Evolutionary conservation across 2,888 invertebrate genomes (phyloP), one percentile per base, ranked within the genome.

Genomic region (Ophioninae sp.): DNA sequence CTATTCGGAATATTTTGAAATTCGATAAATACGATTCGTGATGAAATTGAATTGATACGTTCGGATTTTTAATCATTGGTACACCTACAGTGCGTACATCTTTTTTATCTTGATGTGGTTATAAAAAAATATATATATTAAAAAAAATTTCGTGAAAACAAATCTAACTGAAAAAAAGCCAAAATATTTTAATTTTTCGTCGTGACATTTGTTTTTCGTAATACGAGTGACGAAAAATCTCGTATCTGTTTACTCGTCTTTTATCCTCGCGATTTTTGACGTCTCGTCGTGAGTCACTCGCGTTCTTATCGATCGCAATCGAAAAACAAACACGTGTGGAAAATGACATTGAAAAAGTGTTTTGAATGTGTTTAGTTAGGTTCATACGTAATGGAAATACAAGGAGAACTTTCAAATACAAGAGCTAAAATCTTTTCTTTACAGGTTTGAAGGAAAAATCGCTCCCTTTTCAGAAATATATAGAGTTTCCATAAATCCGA

Each of bases 401-500:
- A 13, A 51, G 51, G 5, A 2, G 17, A 51, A 51, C 51, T 17
- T 17, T 51, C 17, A 10, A 3, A 13, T 44, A 44, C 44, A 17
- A 13, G 51, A 51, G 51, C 51, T 44, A 10, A 13, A n/a, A n/a
- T n/a, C n/a, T n/a, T 44, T 44, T 3, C 13, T 13, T 51, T 9
- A 44, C 13, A 9, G 10, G 13, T 13, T 13, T 0, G 13, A 44
- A 51, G 6, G 6, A 51, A 51, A 51, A 51, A 51, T 17, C 13
- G 17, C 17, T 51, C 41, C 30, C 5, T 51, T 5, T 5, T 6
- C 51, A 44, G 51, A 51, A 17, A 67, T 20, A 22, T 41, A 41
- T 41, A 9, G 44, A 67, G 10, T 67, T 9, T 37, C 68, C 73
- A 88, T 84, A 82, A 39, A 23, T 81, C 23, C 56, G 67, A 20